Evolutionary conservation across 2,113 vertebrate genomes (phyloP).

Genomic region (Channa argus): DNA sequence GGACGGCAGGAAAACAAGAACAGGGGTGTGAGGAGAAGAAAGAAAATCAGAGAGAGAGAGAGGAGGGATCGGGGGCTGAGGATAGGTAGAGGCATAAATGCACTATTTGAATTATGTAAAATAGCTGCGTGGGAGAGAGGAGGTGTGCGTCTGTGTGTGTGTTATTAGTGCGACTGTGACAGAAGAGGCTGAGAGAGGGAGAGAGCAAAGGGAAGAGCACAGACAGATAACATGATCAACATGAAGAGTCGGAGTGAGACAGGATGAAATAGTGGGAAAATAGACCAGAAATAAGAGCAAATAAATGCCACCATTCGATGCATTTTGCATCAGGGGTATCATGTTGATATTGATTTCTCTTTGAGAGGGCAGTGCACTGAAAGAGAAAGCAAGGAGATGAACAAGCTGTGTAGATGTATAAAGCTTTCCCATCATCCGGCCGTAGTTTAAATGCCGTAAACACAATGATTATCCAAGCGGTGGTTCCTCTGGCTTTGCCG

Average conservation of each 20-base stretch:
- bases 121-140: slow-evolving; percentile 78
- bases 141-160: slow-evolving; percentile 48
- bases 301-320: background rate
- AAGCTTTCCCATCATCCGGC: slow-evolving; percentile 17
- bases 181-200: slow-evolving; percentile 44
- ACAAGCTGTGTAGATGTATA: slow-evolving; percentile 6
- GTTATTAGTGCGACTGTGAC: slow-evolving; percentile 49
- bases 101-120: slow-evolving; percentile 83
- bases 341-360: slow-evolving; percentile 23
- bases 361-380: background rate
- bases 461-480: slow-evolving; percentile 4
- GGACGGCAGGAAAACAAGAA: slow-evolving; percentile 34
- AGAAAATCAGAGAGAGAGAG: slow-evolving; percentile 24
- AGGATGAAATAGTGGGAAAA: slow-evolving; percentile 17
- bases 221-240: slow-evolving; percentile 30
- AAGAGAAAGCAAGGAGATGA: background rate
- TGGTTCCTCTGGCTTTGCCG: slow-evolving; percentile 2
- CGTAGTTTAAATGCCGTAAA: background rate
- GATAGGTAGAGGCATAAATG: slow-evolving; percentile 73
- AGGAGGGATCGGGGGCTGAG: slow-evolving; percentile 49
- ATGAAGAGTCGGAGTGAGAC: slow-evolving; percentile 28
- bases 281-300: slow-evolving; percentile 6
- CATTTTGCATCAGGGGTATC: slow-evolving; percentile 39
- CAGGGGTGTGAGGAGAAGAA: slow-evolving; percentile 34
- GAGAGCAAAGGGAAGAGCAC: slow-evolving; percentile 32